Base-by-base conservation (phyloP, 2,113 vertebrate species). In the Ceyx melanurus region DNA sequence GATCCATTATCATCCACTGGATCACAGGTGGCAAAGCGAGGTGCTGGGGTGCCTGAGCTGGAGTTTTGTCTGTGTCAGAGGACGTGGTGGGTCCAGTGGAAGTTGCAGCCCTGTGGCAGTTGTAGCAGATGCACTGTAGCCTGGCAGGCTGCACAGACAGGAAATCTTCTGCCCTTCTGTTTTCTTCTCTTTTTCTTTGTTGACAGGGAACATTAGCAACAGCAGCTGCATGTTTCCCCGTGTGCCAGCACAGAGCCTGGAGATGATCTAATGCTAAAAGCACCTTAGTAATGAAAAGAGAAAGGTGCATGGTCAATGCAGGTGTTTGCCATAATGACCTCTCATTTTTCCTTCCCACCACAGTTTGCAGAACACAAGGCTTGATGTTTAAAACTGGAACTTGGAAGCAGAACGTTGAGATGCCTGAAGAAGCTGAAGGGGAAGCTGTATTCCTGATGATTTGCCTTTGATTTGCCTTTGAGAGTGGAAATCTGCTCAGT, bases 341-440 rank as follows among this genome's bases (percentile, higher is more conserved):
- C 67, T 13, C 16, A 9, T 82, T 22, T 87, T 72, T 10, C 56
- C 61, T 86, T 91, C 23, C 91, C 70, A 3, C 50, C 72, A 60
- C 92, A 98, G 97, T 92, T 97, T 43, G 46, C 90, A 81, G 82
- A 46, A 37, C 72, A 26, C 12, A 62, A 65, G 54, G 66, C 68
- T 81, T 86, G 90, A 77, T 5, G 51, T 35, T 75, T 61, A n/a
- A 46, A 43, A 42, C 23, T 6, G n/a, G 57, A 85, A 5, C 8
- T 33, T 18, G 57, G 57, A 58, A 70, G 70, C 5, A 62, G 80
- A 80, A 80, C 17, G 2, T 48, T 43, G 57, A 31, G 21, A 51
- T 10, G 50, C 43, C 71, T 74, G 3, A 46, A 62, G 71, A 91
- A 50, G 65, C 82, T 35, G 31, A 84, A 5, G 7, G 15, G 65